These are phyloP conservation scores for Lasiurus cinereus DNA, from an alignment of 2,113 vertebrate genomes.

Conservation along the genomic window DNA sequence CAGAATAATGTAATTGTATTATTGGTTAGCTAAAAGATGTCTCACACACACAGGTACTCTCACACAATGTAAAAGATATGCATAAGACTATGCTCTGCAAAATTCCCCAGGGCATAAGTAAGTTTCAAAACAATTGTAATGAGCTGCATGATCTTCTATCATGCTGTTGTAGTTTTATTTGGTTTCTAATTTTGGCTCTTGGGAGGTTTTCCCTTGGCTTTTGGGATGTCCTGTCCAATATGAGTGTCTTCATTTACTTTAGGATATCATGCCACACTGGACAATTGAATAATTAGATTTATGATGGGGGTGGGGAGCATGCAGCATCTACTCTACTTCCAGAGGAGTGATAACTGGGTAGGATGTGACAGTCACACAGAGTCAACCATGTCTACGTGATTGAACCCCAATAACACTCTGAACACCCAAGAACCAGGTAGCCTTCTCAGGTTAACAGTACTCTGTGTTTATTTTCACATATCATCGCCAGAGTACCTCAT, in stretches of 20 bases:
- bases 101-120: neutral
- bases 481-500: neutral
- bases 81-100: neutral
- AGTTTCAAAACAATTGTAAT: conserved; percentile 26
- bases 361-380: neutral
- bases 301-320: neutral
- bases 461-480: neutral
- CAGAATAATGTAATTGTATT: neutral
- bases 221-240: neutral
- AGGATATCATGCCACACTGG: neutral
- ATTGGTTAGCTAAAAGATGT: neutral
- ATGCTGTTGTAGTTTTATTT: neutral
- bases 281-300: neutral
- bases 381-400: neutral
- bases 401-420: neutral
- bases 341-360: neutral
- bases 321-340: neutral
- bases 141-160: neutral
- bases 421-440: neutral
- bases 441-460: neutral
- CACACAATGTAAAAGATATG: neutral
- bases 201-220: neutral
- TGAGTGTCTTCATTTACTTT: neutral
- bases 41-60: neutral
- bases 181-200: neutral